phyloP scores from a whole-genome alignment of 1,140 invertebrate species.

The Hylaeus volcanicus region DNA sequence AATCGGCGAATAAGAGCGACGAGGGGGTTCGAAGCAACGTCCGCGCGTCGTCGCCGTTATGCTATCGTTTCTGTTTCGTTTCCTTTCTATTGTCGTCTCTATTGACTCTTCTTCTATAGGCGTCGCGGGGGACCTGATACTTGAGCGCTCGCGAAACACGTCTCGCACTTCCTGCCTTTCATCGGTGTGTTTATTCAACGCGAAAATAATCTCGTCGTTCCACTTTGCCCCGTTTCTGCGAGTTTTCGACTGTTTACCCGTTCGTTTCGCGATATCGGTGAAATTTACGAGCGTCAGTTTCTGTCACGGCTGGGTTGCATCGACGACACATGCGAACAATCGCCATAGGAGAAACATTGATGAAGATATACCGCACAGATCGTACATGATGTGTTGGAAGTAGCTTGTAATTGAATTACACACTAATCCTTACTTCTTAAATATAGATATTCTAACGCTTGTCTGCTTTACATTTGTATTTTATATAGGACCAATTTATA shows the following conservation, averaged over 20 bases:
- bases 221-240: constrained; percentile 21
- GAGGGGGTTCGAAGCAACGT: background rate
- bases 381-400: too few relatives aligned
- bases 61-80: constrained; percentile 48
- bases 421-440: too few relatives aligned
- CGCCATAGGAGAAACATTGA: too few relatives aligned
- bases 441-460: too few relatives aligned
- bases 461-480: too few relatives aligned
- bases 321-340: too few relatives aligned
- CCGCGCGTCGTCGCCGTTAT: background rate
- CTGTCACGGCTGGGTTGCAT: too few relatives aligned
- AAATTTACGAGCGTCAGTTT: too few relatives aligned
- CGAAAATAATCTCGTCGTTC: constrained; percentile 4
- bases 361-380: too few relatives aligned
- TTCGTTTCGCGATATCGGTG: background rate
- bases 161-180: constrained; percentile 18
- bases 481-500: too few relatives aligned
- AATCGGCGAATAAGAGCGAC: too few relatives aligned
- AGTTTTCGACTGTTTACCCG: background rate
- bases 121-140: constrained; percentile 40
- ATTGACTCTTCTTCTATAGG: constrained; percentile 35
- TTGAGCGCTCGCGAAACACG: constrained; percentile 27
- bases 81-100: constrained; percentile 41
- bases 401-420: too few relatives aligned
- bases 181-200: constrained; percentile 21